These are phyloP conservation scores for Aeoliscus strigatus DNA, from an alignment of 2,797 vertebrate genomes.

Conservation along the genomic window DNA sequence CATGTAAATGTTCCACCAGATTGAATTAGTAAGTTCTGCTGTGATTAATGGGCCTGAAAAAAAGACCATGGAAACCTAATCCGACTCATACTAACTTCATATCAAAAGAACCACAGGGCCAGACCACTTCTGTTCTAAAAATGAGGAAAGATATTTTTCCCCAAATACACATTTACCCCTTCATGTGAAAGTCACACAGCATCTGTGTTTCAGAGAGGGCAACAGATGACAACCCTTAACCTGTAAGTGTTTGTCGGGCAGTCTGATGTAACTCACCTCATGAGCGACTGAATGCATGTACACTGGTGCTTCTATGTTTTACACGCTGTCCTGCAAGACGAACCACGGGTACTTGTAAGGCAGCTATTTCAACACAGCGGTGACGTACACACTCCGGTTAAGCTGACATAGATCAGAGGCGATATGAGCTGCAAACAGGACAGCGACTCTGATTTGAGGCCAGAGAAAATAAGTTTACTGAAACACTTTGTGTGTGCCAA, in stretches of 20 bases:
- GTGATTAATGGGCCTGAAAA: no score
- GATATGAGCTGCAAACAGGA: slow-evolving; percentile 66
- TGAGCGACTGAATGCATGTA: slow-evolving; percentile 66
- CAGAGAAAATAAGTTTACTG: no score
- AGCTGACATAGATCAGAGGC: slow-evolving; percentile 69
- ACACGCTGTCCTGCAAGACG: slow-evolving; percentile 61
- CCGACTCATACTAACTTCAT: no score
- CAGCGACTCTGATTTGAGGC: no score
- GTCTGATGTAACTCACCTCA: slow-evolving; percentile 52
- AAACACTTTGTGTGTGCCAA: no score
- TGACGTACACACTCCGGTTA: slow-evolving; percentile 60
- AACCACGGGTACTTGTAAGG: slow-evolving; percentile 59
- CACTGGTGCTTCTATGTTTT: slow-evolving; percentile 67
- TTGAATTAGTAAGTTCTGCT: no score
- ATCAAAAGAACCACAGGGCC: no score
- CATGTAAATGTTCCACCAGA: no score
- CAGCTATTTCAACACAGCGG: slow-evolving; percentile 55
- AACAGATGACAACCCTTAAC: slow-evolving; percentile 67
- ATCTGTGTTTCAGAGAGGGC: slow-evolving; percentile 29
- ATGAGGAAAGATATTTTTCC: slow-evolving; percentile 52
- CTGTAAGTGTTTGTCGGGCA: slow-evolving; percentile 26
- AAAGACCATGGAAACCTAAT: no score
- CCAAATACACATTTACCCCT: slow-evolving; percentile 66
- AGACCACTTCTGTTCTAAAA: slow-evolving; percentile 45
- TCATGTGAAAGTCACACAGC: slow-evolving; percentile 57